Base-by-base conservation (phyloP, 2,113 vertebrate species). In the Melanostigma gelatinosum region DNA sequence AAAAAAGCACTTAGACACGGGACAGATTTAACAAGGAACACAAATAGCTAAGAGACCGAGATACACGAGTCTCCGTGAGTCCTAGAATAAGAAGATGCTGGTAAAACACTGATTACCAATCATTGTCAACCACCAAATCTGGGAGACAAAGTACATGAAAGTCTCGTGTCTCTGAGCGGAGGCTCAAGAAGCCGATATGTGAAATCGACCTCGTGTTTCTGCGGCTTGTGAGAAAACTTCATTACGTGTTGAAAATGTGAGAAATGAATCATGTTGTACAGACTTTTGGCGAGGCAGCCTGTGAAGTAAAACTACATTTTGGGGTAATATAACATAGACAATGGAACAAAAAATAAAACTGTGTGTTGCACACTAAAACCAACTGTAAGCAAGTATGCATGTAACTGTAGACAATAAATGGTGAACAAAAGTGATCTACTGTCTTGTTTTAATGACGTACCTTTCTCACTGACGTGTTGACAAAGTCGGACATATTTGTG, bases 321-420 rank as follows among this genome's bases (percentile, higher is more conserved):
- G 84, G 83, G 66, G 79, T 78, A 69, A 79, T 89, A 84, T 88
- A 89, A 92, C 79, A 77, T 92, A 87, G 76, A 86, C 74, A 66
- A 92, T 62, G 73, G 66, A 89, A 81, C 75, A 64, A 90, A 90
- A 18, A 80, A 79, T 64, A 52, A 79, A 79, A 79, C 79, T 90
- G 87, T 93, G 87, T 93, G 92, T 87, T 68, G 89, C 91, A 89
- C 92, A 92, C 88, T 91, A 87, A 91, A 92, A 84, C 83, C 86
- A 84, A 80, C 82, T 93, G 90, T 94, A 91, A 90, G 87, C 90
- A 91, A 92, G 91, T 92, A 92, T 94, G 93, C 94, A 94, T 94
- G 94, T 93, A 88, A 87, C 84, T 91, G 91, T 92, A 91, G 92
- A 89, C 89, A 94, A 94, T 94, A 93, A 94, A 94, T 89, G 82